phyloP scores from a whole-genome alignment of 2,797 vertebrate species.

The Arremon aurantiirostris region DNA sequence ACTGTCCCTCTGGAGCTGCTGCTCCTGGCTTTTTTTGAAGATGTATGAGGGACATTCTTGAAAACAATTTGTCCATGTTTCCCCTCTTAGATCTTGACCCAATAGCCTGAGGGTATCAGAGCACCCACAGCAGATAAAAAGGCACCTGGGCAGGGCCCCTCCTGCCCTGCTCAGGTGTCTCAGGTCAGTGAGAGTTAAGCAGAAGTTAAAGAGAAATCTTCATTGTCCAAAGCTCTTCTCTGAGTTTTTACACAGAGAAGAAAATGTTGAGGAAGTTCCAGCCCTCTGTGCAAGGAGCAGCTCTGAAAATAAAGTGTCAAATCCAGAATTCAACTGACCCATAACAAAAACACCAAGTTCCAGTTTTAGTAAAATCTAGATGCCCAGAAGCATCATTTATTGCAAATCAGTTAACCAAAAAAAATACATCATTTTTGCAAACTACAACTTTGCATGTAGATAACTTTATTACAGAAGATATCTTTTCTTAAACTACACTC shows the following conservation, averaged over 20 bases:
- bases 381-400: slow-evolving; percentile 84
- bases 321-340: neutral
- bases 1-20: neutral
- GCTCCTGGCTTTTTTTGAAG: neutral
- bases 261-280: neutral
- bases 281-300: neutral
- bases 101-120: neutral
- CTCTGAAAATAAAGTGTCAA: neutral
- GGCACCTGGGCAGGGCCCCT: neutral
- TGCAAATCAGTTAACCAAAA: slow-evolving; percentile 89
- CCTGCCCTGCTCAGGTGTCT: neutral
- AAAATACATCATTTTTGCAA: slow-evolving; percentile 83
- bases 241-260: neutral
- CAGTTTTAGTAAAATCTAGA: slow-evolving; percentile 72
- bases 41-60: accelerated
- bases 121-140: neutral
- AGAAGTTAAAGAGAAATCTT: neutral
- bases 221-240: neutral
- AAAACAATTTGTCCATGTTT: neutral
- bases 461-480: slow-evolving; percentile 80
- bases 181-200: neutral
- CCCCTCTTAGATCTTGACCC: neutral
- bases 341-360: neutral
- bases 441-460: slow-evolving; percentile 86
- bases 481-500: slow-evolving; percentile 80